Conservation (phyloP, 2,797 vertebrate genomes). For the Otolemur crassicaudatus region DNA sequence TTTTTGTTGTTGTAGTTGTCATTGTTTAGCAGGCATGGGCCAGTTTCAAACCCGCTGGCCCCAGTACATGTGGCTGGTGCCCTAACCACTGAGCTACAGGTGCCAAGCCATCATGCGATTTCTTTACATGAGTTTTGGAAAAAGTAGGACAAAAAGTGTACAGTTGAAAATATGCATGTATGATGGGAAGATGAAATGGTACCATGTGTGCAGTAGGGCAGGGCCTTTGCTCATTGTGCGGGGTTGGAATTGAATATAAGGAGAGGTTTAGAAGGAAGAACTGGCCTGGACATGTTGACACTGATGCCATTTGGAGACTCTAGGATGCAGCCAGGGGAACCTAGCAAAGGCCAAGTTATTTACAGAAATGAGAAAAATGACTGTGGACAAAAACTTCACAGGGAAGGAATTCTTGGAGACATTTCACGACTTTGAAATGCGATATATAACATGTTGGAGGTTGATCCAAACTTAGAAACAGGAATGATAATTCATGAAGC, state of each 20-base stretch:
- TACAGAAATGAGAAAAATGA: not conserved
- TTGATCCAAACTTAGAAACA: slow-evolving; percentile 4
- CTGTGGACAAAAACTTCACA: not conserved
- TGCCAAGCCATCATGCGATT: not conserved
- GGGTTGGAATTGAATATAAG: not conserved
- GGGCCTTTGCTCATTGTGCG: not conserved
- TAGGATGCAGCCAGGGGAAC: not conserved
- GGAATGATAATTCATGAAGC: not conserved
- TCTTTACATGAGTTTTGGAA: not conserved
- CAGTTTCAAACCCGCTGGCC: too few species aligned
- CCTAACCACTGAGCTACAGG: not conserved
- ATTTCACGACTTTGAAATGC: not conserved
- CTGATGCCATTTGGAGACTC: not conserved
- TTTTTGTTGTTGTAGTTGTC: too few species aligned
- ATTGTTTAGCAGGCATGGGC: too few species aligned
- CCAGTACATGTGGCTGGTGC: too few species aligned
- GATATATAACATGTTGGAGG: not conserved
- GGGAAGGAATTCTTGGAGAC: not conserved
- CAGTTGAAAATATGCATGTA: not conserved
- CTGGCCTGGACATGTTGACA: not conserved
- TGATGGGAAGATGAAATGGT: not conserved
- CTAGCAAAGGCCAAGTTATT: not conserved
- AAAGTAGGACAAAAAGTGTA: not conserved
- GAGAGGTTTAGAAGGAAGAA: not conserved
- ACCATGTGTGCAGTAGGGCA: not conserved